These are phyloP conservation scores for Xanthia icteritia DNA, from an alignment of 2,888 invertebrate genomes.

Conservation along the genomic window DNA sequence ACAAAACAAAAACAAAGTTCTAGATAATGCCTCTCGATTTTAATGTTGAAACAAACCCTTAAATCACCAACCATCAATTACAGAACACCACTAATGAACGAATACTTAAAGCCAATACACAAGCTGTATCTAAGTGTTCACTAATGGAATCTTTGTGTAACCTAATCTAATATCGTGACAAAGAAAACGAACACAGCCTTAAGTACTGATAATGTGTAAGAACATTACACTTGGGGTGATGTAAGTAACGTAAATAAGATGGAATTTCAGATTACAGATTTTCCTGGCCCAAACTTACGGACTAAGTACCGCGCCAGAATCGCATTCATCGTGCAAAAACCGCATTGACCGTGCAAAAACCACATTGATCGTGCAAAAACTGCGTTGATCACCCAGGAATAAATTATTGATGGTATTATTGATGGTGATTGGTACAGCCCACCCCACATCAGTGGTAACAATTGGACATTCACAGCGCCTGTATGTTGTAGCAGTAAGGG, in stretches of 20 bases:
- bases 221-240: conserved; percentile 1
- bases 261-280: neutral
- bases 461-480: no score
- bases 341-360: neutral
- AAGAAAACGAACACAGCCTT: conserved; percentile 30
- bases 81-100: conserved; percentile 29
- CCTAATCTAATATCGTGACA: conserved; percentile 31
- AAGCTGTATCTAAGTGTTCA: conserved; percentile 36
- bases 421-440: neutral
- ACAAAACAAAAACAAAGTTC: neutral
- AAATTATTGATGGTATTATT: no score
- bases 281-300: neutral
- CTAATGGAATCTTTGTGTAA: conserved; percentile 59
- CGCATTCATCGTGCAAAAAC: neutral
- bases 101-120: conserved; percentile 23
- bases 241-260: conserved; percentile 9
- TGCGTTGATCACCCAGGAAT: neutral
- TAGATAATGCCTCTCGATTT: neutral
- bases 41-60: neutral
- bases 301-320: neutral
- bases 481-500: neutral
- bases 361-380: neutral
- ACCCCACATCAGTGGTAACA: neutral
- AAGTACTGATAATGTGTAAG: conserved; percentile 27
- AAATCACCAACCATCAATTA: conserved; percentile 11